phyloP scores from a whole-genome alignment of 2,797 vertebrate species.

The Eospalax fontanierii region DNA sequence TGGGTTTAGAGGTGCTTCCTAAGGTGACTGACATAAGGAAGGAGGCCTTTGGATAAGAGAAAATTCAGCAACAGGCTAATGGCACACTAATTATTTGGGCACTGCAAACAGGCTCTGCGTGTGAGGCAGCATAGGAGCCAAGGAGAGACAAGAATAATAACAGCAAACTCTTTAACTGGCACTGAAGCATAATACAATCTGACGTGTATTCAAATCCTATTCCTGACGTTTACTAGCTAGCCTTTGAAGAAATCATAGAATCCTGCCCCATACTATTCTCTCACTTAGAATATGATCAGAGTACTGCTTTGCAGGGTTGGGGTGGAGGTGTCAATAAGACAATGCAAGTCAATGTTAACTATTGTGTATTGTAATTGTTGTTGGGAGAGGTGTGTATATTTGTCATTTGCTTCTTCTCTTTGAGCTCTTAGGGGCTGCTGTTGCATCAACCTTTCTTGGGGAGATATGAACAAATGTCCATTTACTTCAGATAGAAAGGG shows the following conservation, averaged over 20 bases:
- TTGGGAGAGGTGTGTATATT: not conserved
- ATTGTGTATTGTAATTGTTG: conserved; percentile 21
- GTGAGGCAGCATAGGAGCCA: not conserved
- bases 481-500: not conserved
- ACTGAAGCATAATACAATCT: conserved; percentile 5
- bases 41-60: conserved; percentile 24
- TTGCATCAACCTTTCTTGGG: not conserved
- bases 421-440: not conserved
- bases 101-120: conserved; percentile 51
- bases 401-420: conserved; percentile 58
- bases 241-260: conserved; percentile 42
- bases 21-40: not conserved
- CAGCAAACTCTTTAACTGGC: not conserved
- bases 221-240: conserved; percentile 17
- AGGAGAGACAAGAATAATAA: conserved; percentile 10
- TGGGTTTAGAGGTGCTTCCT: not conserved
- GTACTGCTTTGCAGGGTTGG: not conserved
- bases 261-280: not conserved
- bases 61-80: conserved; percentile 28
- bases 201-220: conserved; percentile 13
- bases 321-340: conserved; percentile 17
- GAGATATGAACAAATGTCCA: not conserved
- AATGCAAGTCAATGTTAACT: not conserved
- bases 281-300: not conserved
- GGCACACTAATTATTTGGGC: not conserved